Evolutionary conservation across 2,888 invertebrate genomes (phyloP), one percentile per base, ranked within the genome.

Genomic region (Idaea aversata): DNA sequence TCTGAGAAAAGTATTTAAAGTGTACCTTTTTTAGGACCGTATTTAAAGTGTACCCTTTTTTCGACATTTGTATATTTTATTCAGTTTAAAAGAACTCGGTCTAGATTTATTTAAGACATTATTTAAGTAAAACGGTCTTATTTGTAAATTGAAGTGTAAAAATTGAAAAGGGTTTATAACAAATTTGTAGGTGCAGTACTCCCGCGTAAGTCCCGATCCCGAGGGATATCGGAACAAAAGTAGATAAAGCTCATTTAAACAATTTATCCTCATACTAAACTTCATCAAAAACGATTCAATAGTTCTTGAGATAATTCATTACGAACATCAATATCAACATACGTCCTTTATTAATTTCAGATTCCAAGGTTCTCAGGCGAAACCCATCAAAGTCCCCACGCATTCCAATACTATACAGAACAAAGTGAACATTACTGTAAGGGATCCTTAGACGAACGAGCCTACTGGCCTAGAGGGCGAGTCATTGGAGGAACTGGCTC

Each of bases 391-490:
- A 85, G 86, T 61, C 70, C 76, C 5, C 78, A 86, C 64, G 77
- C 82, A 0, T 91, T 82, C 75, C 87, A 90, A 75, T 92, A 90
- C 68, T 88, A 85, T 60, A 86, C 91, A 1, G 92, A 91, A 73
- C 38, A 67, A 63, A 90, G 88, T 63, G 84, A 86, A 57, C 79
- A 74, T 0, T 83, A 79, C 0, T 87, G 87, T 63, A 78, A 78
- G 72, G 91, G 86, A 0, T 81, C 80, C 63, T 65, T 73, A 0
- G 75, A 77, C 5, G 79, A 82, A 0, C 80, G 80, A 61, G 86
- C 91, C 0, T 92, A 84, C 68, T 93, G 92, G 91, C 91, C 92
- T 15, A 79, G 91, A 63, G 93, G 92, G 1, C 85, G 82, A 68
- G 77, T 87, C 35, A 76, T 93, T 0, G 93, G 93, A 25, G 93